Evolutionary conservation across 1,140 invertebrate species (phyloP).

Genomic region (Bathynomus jamesi): DNA sequence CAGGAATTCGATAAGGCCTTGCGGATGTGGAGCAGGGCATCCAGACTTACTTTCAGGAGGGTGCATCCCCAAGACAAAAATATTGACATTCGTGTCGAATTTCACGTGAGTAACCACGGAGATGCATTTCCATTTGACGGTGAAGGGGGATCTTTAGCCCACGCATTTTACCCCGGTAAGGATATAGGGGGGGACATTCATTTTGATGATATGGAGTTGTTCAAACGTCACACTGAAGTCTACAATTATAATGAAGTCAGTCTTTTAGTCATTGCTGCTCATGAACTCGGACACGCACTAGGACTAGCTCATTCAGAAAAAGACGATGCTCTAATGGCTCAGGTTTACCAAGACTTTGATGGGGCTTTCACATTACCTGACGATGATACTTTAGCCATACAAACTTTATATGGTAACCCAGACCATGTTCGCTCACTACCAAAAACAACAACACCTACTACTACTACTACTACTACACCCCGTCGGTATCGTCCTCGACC

Average conservation of each 20-base stretch:
- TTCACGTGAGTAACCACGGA: constrained; percentile 37
- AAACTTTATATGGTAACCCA: constrained; percentile 13
- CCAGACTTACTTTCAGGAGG: constrained; percentile 24
- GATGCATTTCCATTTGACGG: constrained; percentile 40
- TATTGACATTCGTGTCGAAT: constrained; percentile 34
- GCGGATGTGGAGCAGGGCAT: constrained; percentile 36
- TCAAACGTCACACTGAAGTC: constrained; percentile 38
- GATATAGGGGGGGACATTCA: constrained; percentile 41
- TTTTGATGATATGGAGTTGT: constrained; percentile 45
- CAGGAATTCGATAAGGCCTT: constrained; percentile 34
- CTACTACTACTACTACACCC: neutral
- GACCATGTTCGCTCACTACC: neutral
- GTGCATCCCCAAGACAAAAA: neutral
- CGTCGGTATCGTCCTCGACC: neutral
- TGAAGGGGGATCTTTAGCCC: constrained; percentile 42
- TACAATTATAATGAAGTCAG: constrained; percentile 58
- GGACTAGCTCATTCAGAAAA: constrained; percentile 82
- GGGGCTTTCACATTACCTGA: constrained; percentile 40
- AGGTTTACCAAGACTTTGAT: constrained; percentile 63
- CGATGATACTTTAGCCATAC: constrained; percentile 44
- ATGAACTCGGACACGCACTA: constrained; percentile 88
- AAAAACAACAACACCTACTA: neutral
- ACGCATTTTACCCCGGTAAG: constrained; percentile 43
- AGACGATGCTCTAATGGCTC: constrained; percentile 82
- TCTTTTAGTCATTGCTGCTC: constrained; percentile 81